These are phyloP conservation scores for Deilephila elpenor DNA, from an alignment of 2,888 invertebrate genomes.

Conservation along the genomic window DNA sequence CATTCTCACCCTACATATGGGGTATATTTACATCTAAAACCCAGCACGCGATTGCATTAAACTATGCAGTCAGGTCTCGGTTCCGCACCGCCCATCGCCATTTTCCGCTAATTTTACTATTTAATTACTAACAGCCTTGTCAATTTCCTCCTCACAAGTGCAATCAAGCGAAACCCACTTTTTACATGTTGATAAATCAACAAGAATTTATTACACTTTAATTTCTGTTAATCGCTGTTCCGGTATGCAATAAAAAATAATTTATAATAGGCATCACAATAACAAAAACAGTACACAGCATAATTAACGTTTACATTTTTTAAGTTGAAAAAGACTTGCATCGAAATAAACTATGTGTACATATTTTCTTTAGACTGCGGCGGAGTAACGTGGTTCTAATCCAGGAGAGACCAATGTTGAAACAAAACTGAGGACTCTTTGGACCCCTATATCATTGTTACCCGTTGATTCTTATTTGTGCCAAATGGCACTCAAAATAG, in stretches of 20 bases:
- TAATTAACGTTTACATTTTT: too few species aligned
- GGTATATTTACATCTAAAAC: background rate
- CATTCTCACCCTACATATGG: background rate
- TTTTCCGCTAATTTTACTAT: conserved; percentile 44
- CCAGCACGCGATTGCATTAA: background rate
- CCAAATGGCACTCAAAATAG: too few species aligned
- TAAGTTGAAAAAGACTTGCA: too few species aligned
- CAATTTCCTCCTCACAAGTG: conserved; percentile 30
- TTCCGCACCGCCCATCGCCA: conserved; percentile 33
- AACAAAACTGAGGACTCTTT: too few species aligned
- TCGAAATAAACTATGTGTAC: too few species aligned
- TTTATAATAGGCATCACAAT: too few species aligned
- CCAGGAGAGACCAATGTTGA: too few species aligned
- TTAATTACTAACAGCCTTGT: conserved; percentile 39
- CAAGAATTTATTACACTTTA: background rate
- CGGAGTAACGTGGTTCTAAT: too few species aligned
- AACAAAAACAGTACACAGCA: background rate
- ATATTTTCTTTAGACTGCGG: too few species aligned
- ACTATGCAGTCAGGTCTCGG: conserved; percentile 14
- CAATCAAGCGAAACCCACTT: conserved; percentile 18
- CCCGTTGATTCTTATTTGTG: too few species aligned
- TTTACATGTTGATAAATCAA: conserved; percentile 21
- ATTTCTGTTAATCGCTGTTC: background rate
- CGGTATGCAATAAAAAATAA: background rate
- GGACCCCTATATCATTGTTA: too few species aligned